Base-by-base conservation (phyloP, 2,797 vertebrate genomes). In the Sebastiscus albofasciatus region DNA sequence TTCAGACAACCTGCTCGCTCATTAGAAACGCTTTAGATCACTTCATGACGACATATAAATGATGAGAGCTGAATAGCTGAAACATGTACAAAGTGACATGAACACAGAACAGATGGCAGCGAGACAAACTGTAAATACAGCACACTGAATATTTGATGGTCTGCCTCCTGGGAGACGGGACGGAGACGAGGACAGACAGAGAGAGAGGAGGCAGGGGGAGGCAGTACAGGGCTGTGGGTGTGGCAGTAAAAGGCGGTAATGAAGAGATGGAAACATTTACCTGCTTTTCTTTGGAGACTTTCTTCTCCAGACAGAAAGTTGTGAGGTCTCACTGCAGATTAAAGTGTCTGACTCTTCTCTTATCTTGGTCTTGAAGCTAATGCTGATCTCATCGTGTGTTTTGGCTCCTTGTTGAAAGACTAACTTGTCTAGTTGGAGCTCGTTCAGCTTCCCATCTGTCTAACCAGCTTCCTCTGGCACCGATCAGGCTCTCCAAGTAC, bases 101-200 rank as follows among this genome's bases (percentile, higher is more conserved):
- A 54, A 59, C 1, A 29, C n/a, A 34, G 52, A 81, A 60, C 80
- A 87, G 87, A 87, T 83, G 87, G 82, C 1, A 1, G 65, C 2
- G 3, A 84, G 84, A 82, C n/a, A 31, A 52, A 61, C 54, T 73
- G 77, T 27, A 75, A 78, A 77, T 55, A 59, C 8, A 58, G 64
- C 70, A 52, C 56, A 10, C 46, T 89, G 80, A 87, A 87, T 85
- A 87, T 89, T 89, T 87, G n/a, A 89, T 85, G 27, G 16, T 42
- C 29, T 12, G 49, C 24, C 80, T 79, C 73, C 59, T 12, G 64
- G 62, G 71, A 70, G 59, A 13, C 7, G 4, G 34, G 6, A 71
- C 20, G 33, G 62, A 20, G 36, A 69, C 49, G 20, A 8, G n/a
- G 58, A 72, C 29, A 29, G 49, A 65, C 60, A 42, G 39, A 14